Evolutionary conservation across 2,888 invertebrate genomes (phyloP).

Genomic region (Villa cingulata): DNA sequence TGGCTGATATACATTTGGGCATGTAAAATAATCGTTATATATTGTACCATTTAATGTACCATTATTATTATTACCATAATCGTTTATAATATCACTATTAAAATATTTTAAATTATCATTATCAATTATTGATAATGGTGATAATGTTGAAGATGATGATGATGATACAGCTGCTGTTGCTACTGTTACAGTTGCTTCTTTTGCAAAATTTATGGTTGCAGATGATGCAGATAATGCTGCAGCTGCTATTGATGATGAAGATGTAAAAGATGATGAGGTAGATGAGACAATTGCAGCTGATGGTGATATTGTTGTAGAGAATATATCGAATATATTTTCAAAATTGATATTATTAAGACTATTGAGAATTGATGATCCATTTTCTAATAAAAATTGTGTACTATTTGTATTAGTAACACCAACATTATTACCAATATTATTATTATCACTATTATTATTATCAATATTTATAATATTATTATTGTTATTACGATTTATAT

Average conservation of each 20-base stretch:
- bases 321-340: not conserved
- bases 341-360: not conserved
- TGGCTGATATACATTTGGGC: constrained; percentile 23
- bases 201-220: too few relatives aligned
- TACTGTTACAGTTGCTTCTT: not conserved
- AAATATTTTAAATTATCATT: not conserved
- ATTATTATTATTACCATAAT: not conserved
- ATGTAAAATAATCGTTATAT: not conserved
- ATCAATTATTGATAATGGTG: not conserved
- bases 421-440: not conserved
- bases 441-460: not conserved
- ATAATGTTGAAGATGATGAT: not conserved
- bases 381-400: not conserved
- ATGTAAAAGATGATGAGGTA: too few relatives aligned
- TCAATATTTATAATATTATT: not conserved
- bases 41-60: not conserved
- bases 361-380: not conserved
- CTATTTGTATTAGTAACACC: not conserved
- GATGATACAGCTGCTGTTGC: not conserved
- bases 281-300: too few relatives aligned
- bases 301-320: not conserved
- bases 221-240: not conserved
- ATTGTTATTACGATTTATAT: not conserved
- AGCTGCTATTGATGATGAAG: not conserved
- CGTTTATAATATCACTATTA: not conserved